phyloP scores from a whole-genome alignment of 1,140 invertebrate genomes.

The Philaenus spumarius region DNA sequence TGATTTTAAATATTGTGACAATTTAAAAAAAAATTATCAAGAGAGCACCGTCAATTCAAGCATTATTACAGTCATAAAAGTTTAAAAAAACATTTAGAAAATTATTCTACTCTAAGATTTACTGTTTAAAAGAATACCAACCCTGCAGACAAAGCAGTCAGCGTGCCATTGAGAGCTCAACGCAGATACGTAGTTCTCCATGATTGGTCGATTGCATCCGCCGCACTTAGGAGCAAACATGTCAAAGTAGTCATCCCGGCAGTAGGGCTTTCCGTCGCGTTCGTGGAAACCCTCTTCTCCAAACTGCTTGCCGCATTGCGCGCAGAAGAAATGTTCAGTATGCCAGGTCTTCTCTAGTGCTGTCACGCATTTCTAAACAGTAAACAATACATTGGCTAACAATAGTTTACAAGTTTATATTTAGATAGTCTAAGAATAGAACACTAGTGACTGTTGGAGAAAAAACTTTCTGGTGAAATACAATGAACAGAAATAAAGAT shows the following conservation, averaged over 20 bases:
- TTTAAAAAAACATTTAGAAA: no score
- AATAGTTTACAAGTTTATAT: background rate
- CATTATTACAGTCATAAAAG: no score
- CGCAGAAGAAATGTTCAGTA: constrained; percentile 99
- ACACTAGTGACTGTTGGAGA: no score
- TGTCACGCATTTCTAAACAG: constrained; percentile 94
- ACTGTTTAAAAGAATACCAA: constrained; percentile 57
- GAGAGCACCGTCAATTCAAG: no score
- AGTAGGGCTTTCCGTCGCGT: constrained; percentile 89
- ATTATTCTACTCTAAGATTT: no score
- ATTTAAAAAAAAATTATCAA: no score
- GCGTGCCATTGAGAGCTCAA: constrained; percentile 98
- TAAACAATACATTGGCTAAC: constrained; percentile 11
- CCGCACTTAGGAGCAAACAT: constrained; percentile 99
- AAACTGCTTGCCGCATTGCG: constrained; percentile 94
- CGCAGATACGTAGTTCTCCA: constrained; percentile 98
- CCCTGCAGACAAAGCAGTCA: constrained; percentile 99
- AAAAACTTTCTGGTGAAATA: no score
- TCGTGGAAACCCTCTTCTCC: constrained; percentile 96
- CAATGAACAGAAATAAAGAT: no score
- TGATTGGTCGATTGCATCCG: constrained; percentile 93
- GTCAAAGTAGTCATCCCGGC: constrained; percentile 92
- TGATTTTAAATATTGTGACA: no score
- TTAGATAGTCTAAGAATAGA: no score
- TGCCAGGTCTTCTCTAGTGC: constrained; percentile 99